Evolutionary conservation across 2,888 invertebrate genomes (phyloP).

Genomic region (Oligia latruncula): DNA sequence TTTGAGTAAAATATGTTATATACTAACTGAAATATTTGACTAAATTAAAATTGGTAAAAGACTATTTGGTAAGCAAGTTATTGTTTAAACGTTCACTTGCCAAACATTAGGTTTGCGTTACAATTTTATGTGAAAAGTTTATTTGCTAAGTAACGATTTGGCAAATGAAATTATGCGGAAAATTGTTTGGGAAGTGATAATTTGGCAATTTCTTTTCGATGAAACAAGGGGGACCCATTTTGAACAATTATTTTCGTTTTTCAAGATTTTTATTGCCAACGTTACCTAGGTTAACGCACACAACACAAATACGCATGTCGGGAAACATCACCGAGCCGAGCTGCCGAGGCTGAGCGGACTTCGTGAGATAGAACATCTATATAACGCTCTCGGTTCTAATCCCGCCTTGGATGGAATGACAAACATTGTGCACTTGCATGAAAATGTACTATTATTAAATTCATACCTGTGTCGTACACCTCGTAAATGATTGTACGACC

Average conservation of each 20-base stretch:
- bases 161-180: too few relatives aligned
- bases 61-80: too few relatives aligned
- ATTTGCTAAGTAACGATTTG: too few relatives aligned
- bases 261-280: neutral
- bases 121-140: too few relatives aligned
- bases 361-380: neutral
- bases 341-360: neutral
- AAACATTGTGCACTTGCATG: neutral
- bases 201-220: too few relatives aligned
- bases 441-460: neutral
- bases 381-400: neutral
- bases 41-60: too few relatives aligned
- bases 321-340: neutral
- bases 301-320: neutral
- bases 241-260: neutral
- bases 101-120: too few relatives aligned
- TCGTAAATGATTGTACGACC: constrained; percentile 10
- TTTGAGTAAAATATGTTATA: too few relatives aligned
- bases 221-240: too few relatives aligned
- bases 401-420: neutral
- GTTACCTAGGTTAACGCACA: neutral
- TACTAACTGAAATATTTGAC: too few relatives aligned
- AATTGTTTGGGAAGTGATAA: too few relatives aligned
- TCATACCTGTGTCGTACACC: constrained; percentile 20
- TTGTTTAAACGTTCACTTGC: too few relatives aligned